These are phyloP conservation scores for Petrocephalus microphthalmus DNA, from an alignment of 2,113 vertebrate species.

Conservation along the genomic window DNA sequence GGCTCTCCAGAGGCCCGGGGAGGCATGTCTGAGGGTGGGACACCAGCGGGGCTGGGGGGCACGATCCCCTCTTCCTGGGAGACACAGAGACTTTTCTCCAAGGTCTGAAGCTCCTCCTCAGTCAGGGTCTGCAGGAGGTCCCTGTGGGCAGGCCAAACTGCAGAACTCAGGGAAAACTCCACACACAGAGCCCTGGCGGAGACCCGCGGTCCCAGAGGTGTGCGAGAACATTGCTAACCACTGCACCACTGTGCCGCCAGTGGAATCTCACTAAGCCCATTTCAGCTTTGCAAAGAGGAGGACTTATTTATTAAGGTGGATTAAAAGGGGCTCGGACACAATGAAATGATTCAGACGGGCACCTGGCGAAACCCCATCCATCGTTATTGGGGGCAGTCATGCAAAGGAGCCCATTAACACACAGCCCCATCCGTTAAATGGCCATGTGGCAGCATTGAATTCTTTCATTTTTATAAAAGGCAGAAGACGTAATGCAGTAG, in stretches of 20 bases:
- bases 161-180: background rate
- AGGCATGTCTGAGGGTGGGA: slow-evolving; percentile 19
- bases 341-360: background rate
- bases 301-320: background rate
- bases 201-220: background rate
- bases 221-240: background rate
- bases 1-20: slow-evolving; percentile 44
- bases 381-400: background rate
- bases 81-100: slow-evolving; percentile 87
- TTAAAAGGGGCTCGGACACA: background rate
- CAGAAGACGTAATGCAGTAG: background rate
- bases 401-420: background rate
- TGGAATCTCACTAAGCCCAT: background rate
- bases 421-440: background rate
- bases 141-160: slow-evolving; percentile 53
- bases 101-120: slow-evolving; percentile 74
- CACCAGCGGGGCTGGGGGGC: slow-evolving; percentile 47
- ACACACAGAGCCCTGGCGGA: background rate
- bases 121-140: slow-evolving; percentile 87
- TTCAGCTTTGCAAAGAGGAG: background rate
- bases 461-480: background rate
- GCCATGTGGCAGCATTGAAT: background rate
- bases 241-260: background rate
- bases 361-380: background rate
- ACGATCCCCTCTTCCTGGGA: slow-evolving; percentile 76